Evolutionary conservation across 2,113 vertebrate genomes (phyloP).

Genomic region (Melanerpes aurifrons): DNA sequence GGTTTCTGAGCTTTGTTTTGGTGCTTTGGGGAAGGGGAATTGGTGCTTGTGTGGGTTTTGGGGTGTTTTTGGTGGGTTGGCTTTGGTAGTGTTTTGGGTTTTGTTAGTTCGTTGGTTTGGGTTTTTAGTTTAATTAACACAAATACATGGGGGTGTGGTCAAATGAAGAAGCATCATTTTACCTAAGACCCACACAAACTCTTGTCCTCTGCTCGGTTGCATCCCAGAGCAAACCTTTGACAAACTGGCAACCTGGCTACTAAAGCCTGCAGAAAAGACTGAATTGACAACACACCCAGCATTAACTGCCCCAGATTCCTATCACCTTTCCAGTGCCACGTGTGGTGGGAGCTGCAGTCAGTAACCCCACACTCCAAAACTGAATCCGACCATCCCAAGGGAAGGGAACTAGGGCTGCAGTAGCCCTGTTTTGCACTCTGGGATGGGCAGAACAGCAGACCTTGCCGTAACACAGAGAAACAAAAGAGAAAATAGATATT

Average conservation of each 20-base stretch:
- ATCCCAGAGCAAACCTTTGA: background rate
- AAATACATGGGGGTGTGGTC: background rate
- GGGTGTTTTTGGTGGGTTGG: no score
- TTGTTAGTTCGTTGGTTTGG: no score
- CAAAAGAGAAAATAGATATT: background rate
- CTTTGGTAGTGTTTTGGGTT: no score
- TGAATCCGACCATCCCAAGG: background rate
- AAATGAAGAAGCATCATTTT: background rate
- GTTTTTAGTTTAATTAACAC: no score
- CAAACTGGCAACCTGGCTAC: background rate
- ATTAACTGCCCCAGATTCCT: background rate
- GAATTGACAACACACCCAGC: fast-evolving
- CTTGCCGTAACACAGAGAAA: background rate
- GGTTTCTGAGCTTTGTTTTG: no score
- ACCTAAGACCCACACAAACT: background rate
- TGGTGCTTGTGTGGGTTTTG: no score
- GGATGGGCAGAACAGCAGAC: background rate
- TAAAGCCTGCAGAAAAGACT: background rate
- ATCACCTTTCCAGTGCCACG: fast-evolving
- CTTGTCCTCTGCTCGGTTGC: background rate
- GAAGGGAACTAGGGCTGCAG: fast-evolving
- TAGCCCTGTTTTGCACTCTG: fast-evolving
- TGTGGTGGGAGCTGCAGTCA: background rate
- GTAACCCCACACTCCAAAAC: background rate
- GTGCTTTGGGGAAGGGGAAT: no score